phyloP scores from a whole-genome alignment of 2,113 vertebrate genomes.

The Pterocles gutturalis region DNA sequence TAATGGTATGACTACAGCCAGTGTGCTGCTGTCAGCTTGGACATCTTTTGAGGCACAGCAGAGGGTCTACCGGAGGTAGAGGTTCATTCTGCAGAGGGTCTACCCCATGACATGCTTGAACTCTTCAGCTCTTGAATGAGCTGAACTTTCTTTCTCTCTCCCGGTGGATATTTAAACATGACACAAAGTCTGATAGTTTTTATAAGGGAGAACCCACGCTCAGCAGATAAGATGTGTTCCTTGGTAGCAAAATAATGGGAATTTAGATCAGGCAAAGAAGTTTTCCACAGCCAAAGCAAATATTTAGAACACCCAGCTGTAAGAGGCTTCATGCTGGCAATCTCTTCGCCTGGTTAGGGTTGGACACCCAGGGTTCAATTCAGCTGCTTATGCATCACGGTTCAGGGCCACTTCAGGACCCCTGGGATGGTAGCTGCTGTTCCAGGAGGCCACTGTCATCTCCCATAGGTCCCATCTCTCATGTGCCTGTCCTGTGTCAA shows the following conservation, averaged over 20 bases:
- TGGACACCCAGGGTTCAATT: background rate
- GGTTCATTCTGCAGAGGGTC: background rate
- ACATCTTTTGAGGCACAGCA: background rate
- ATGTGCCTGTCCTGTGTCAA: background rate
- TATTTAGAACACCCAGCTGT: background rate
- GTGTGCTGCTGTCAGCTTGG: background rate
- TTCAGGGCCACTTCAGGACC: background rate
- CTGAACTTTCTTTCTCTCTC: background rate
- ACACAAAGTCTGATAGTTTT: background rate
- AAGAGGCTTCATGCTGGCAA: background rate
- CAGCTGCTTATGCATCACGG: background rate
- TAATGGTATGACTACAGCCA: too few relatives aligned
- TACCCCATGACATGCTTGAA: background rate
- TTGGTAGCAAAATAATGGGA: background rate
- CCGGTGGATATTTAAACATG: background rate
- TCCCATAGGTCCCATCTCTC: background rate
- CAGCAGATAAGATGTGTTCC: background rate
- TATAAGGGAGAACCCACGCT: background rate
- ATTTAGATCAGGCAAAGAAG: background rate
- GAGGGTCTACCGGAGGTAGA: background rate
- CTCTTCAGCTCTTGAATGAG: background rate
- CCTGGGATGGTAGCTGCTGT: background rate
- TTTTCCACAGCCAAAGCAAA: background rate
- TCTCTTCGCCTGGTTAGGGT: background rate
- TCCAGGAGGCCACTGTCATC: background rate